phyloP scores from a whole-genome alignment of 2,797 vertebrate genomes.

The Vipera latastei region DNA sequence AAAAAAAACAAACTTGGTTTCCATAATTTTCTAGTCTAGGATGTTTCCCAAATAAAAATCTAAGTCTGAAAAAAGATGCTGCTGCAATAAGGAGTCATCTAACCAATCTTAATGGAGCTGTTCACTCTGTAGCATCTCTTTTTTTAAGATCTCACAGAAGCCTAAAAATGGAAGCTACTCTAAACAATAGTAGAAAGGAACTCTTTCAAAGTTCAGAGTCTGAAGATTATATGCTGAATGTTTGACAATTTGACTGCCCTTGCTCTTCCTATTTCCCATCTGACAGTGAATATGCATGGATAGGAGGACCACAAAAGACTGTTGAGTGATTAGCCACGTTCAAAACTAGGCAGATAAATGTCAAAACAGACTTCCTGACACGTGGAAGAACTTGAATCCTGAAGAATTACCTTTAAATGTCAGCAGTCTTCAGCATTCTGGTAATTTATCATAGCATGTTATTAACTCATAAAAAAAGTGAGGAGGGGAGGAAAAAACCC shows the following conservation, averaged over 20 bases:
- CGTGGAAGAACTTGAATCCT: neutral
- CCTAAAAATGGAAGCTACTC: neutral
- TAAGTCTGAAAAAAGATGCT: neutral
- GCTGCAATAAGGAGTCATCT: neutral
- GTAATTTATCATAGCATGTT: neutral
- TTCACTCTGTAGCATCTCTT: neutral
- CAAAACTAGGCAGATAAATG: neutral
- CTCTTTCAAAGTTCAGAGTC: neutral
- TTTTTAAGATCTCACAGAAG: neutral
- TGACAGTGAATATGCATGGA: neutral
- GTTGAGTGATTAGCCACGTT: neutral
- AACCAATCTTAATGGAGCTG: neutral
- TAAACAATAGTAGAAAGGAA: neutral
- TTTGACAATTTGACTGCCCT: neutral
- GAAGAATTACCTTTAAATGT: conserved; percentile 6
- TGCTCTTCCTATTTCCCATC: neutral
- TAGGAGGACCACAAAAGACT: neutral
- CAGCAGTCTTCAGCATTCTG: neutral
- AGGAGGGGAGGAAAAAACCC: neutral
- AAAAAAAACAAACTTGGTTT: neutral
- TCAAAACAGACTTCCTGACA: neutral
- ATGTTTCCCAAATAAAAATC: neutral
- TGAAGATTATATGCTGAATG: neutral
- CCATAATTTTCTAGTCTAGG: neutral
- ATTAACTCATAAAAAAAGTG: neutral